Percentiles rank a stretch among this genome's conserved stretches.
These are phyloP conservation scores for Austrolebias charrua DNA, from an alignment of 2,797 vertebrate species.

Conservation along the genomic window DNA sequence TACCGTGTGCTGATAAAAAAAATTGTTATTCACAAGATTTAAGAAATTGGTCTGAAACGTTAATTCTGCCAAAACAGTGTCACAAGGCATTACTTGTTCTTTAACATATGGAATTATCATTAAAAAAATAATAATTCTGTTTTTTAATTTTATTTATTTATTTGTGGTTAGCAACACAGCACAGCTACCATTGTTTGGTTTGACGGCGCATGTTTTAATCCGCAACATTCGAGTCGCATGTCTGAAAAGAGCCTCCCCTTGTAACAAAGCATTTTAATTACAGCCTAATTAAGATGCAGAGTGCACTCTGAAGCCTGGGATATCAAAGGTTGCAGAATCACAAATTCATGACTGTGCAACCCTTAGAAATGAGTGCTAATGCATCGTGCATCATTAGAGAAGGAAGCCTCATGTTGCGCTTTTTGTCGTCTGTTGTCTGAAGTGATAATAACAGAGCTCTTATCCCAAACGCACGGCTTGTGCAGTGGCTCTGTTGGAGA, in stretches of 20 bases:
- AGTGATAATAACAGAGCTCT: conserved; percentile 52
- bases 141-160: too few species aligned
- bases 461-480: conserved; percentile 39
- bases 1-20: too few species aligned
- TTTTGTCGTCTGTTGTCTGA: conserved; percentile 49
- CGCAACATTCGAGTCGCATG: conserved; percentile 27
- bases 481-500: conserved; percentile 13
- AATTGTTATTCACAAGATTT: neutral
- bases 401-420: conserved; percentile 18
- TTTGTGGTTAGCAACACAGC: conserved; percentile 3
- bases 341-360: conserved; percentile 35
- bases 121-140: neutral
- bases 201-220: conserved; percentile 30
- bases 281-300: conserved; percentile 54
- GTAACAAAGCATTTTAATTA: conserved; percentile 47
- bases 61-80: neutral
- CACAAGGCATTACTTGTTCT: neutral
- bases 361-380: conserved; percentile 41
- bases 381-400: conserved; percentile 49
- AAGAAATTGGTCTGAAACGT: neutral
- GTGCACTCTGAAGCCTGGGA: conserved; percentile 43
- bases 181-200: conserved; percentile 20
- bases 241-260: conserved; percentile 38
- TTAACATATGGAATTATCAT: neutral
- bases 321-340: conserved; percentile 59